A percentile compares a stretch with the other conserved stretches of the same genome.
Conservation (phyloP, 2,797 vertebrate species). For the Sphenopsis melanotis region DNA sequence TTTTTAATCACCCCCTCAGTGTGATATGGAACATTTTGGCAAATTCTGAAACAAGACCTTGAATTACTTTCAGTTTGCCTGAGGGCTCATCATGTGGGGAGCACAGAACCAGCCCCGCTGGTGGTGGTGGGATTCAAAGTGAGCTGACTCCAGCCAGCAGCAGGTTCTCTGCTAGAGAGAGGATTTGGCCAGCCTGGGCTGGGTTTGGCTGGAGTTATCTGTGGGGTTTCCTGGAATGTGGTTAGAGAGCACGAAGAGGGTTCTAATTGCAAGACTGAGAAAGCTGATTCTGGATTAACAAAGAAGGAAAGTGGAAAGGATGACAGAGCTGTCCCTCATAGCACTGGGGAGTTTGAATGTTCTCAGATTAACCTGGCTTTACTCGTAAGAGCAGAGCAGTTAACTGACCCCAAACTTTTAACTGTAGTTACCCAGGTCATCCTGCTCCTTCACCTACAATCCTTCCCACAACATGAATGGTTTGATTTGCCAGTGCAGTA, state of each 20-base stretch:
- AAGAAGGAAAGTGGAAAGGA: not conserved
- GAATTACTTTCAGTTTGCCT: not conserved
- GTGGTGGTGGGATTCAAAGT: not conserved
- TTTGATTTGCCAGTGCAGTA: not conserved
- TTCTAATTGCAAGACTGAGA: not conserved
- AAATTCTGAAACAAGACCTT: not conserved
- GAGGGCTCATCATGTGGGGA: not conserved
- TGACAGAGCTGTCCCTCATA: not conserved
- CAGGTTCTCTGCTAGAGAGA: not conserved
- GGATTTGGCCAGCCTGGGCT: not conserved
- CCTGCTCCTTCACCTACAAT: not conserved
- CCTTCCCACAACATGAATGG: not conserved
- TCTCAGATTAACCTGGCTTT: not conserved
- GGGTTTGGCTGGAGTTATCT: not conserved
- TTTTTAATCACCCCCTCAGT: rapidly evolving
- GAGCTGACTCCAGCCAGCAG: not conserved
- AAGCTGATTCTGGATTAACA: not conserved
- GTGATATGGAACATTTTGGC: not conserved
- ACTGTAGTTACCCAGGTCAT: not conserved
- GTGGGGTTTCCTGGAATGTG: not conserved
- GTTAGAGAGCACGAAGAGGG: rapidly evolving
- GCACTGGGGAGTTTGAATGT: not conserved
- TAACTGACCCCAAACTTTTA: not conserved
- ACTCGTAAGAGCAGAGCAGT: not conserved
- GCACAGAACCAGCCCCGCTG: not conserved